Base-by-base conservation (phyloP, 2,888 invertebrate genomes). In the Drosophila incognita region DNA sequence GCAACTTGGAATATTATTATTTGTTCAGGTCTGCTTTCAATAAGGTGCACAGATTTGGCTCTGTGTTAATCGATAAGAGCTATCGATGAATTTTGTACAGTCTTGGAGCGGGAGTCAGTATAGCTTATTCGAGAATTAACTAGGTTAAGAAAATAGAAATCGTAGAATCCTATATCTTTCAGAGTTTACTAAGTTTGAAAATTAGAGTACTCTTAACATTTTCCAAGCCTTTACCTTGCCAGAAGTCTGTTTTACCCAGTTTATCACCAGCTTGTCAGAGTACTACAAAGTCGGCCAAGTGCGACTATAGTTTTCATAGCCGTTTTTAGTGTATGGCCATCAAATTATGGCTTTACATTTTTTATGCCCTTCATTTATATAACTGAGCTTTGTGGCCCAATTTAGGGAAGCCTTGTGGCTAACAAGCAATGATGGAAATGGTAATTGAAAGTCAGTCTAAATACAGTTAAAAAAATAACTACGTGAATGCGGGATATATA, bases 361-460 rank as follows among this genome's bases (percentile, higher is more conserved):
- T 76, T 69, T 69, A 67, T 63, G 35, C 31, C 31, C 48, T 46
- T 31, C 65, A 75, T 69, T 81, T 81, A n/a, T 63, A 46, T 42
- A 60, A 71, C 65, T 59, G 58, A 21, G 29, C 40, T 69, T 51
- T 51, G 13, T 49, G 51, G 51, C 38, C 27, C 62, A 73, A 73
- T 74, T 79, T 86, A 70, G 81, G 49, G 24, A 65, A 53, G 52
- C 67, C 71, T n/a, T 13, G 48, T 13, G 48, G 69, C 65, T 18
- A 48, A 8, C 13, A 27, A 33, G 27, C 27, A 62, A 48, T 54
- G 61, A 56, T 18, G 35, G 38, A 53, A 63, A 56, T 51, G 29
- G 35, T 66, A 74, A 86, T 73, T 80, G 70, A 57, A 63, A 36
- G 13, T 18, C 13, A 48, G 35, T 54, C 53, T 56, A 54, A 58